A percentile compares a stretch with the other conserved stretches of the same genome.
Conservation (phyloP, 1,140 invertebrate species). For the Drosophila novamexicana region DNA sequence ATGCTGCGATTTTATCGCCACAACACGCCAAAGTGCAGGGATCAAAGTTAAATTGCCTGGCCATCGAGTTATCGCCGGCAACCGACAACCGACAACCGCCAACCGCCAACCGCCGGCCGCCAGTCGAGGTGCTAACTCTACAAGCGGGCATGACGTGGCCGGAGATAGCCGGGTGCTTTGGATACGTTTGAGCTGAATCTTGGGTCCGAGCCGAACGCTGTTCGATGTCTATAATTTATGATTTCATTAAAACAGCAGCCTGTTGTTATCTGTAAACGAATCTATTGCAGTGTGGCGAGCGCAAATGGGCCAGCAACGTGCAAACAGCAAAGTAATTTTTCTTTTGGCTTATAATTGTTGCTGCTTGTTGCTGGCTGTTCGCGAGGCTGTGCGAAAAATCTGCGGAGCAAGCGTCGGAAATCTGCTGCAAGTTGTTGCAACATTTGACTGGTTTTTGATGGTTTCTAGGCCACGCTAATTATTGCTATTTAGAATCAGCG, state of each 20-base stretch:
- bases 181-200: neutral
- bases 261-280: constrained; percentile 76
- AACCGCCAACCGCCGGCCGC: constrained; percentile 39
- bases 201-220: constrained; percentile 25
- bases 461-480: constrained; percentile 82
- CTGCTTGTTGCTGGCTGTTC: constrained; percentile 14
- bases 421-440: constrained; percentile 30
- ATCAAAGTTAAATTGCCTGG: constrained; percentile 73
- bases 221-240: constrained; percentile 80
- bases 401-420: constrained; percentile 21
- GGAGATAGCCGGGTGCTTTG: constrained; percentile 31
- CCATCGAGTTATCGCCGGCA: constrained; percentile 56
- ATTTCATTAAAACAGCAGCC: constrained; percentile 83
- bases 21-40: constrained; percentile 77
- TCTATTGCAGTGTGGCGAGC: constrained; percentile 52
- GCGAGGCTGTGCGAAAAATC: constrained; percentile 65
- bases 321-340: constrained; percentile 81
- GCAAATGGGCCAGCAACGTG: constrained; percentile 73
- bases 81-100: constrained; percentile 38
- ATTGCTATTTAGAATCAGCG: constrained; percentile 79
- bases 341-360: constrained; percentile 73
- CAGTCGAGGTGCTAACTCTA: constrained; percentile 74
- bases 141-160: constrained; percentile 66
- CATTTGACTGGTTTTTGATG: constrained; percentile 66
- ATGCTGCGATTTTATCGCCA: constrained; percentile 62